These are phyloP conservation scores for Drosophila subobscura DNA, from an alignment of 1,140 invertebrate species.

Conservation along the genomic window DNA sequence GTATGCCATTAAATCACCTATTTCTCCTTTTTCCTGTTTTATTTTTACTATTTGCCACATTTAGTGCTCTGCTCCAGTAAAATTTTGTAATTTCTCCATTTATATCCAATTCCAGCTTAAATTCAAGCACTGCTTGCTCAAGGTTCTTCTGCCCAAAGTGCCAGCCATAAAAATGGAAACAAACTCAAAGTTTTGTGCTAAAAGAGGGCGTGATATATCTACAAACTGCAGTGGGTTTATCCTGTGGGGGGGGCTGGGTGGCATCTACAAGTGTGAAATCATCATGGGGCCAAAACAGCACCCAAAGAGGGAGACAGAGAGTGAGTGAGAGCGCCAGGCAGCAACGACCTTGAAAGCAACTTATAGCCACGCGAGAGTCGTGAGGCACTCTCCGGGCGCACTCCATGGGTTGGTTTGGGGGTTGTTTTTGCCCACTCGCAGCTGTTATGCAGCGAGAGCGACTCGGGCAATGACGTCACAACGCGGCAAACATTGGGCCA, in stretches of 20 bases:
- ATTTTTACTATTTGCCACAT: background rate
- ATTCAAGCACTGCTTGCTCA: conserved; percentile 9
- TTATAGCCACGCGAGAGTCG: conserved; percentile 54
- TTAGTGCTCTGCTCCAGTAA: background rate
- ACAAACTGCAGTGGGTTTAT: conserved; percentile 9
- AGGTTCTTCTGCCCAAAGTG: conserved; percentile 19
- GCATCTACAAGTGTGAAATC: conserved; percentile 70
- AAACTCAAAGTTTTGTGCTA: conserved; percentile 22
- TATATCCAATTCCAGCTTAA: conserved; percentile 6
- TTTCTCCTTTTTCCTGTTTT: no score
- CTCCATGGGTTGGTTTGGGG: conserved; percentile 11
- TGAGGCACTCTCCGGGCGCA: conserved; percentile 45
- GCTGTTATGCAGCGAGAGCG: conserved; percentile 16
- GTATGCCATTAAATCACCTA: no score
- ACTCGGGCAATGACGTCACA: conserved; percentile 72
- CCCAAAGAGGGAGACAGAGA: background rate
- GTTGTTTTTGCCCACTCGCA: conserved; percentile 17
- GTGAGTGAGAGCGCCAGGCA: conserved; percentile 20
- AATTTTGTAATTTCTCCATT: conserved; percentile 2
- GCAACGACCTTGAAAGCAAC: conserved; percentile 66
- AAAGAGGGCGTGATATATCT: conserved; percentile 55
- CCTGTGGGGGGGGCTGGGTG: conserved; percentile 10
- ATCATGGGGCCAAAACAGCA: conserved; percentile 45
- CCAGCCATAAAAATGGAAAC: conserved; percentile 21
- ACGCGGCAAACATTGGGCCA: conserved; percentile 39